Conservation (phyloP, 2,888 invertebrate genomes). For the Pollenia labialis region DNA sequence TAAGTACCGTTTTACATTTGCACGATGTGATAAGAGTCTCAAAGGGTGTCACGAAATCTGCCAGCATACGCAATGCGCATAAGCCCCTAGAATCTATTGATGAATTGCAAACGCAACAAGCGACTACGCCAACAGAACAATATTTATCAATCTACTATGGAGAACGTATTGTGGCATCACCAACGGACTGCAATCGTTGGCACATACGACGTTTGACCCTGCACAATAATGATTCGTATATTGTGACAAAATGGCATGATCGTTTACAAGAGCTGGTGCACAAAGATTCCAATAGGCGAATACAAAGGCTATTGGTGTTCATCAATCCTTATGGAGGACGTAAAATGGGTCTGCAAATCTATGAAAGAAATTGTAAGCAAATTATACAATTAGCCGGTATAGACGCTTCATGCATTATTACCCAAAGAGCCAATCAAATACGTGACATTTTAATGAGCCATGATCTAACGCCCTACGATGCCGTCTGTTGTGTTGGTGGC, state of each 20-base stretch:
- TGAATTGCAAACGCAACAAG: slow-evolving; percentile 52
- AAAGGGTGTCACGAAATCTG: slow-evolving; percentile 79
- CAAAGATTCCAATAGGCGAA: slow-evolving; percentile 84
- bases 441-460: slow-evolving; percentile 87
- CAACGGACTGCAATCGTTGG: slow-evolving; percentile 86
- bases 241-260: slow-evolving; percentile 87
- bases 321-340: slow-evolving; percentile 94
- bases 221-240: slow-evolving; percentile 86
- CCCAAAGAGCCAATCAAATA: slow-evolving; percentile 91
- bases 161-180: slow-evolving; percentile 82
- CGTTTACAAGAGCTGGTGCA: slow-evolving; percentile 84
- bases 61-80: slow-evolving; percentile 73
- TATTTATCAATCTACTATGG: slow-evolving; percentile 87
- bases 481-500: slow-evolving; percentile 92
- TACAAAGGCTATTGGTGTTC: slow-evolving; percentile 90
- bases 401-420: slow-evolving; percentile 88
- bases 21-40: slow-evolving; percentile 78
- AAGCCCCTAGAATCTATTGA: slow-evolving; percentile 54
- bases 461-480: slow-evolving; percentile 87
- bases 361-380: slow-evolving; percentile 89
- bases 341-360: slow-evolving; percentile 89
- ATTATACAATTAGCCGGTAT: slow-evolving; percentile 88
- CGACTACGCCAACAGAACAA: slow-evolving; percentile 79
- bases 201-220: slow-evolving; percentile 86
- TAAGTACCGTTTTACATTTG: slow-evolving; percentile 77